Evolutionary conservation across 2,888 invertebrate species (phyloP).

Genomic region (Quadriops clusia): DNA sequence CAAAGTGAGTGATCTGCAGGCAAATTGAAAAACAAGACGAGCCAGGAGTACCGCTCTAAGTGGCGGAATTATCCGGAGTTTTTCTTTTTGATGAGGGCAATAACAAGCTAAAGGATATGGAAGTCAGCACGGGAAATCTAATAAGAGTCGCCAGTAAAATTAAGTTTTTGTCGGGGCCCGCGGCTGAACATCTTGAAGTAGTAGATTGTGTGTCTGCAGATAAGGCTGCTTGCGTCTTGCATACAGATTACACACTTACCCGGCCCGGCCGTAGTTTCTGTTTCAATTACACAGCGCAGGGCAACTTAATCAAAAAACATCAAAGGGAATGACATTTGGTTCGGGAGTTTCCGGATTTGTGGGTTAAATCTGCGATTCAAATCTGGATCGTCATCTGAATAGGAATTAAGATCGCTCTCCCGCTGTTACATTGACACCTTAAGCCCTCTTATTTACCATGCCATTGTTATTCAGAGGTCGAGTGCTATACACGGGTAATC

Average conservation of each 20-base stretch:
- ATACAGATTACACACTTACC: conserved; percentile 35
- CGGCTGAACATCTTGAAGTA: too few species aligned
- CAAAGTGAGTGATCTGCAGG: too few species aligned
- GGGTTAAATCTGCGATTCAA: conserved; percentile 28
- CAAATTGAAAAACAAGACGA: too few species aligned
- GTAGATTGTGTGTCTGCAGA: conserved; percentile 16
- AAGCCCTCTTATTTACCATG: conserved; percentile 27
- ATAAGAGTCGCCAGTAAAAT: too few species aligned
- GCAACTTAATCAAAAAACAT: conserved; percentile 34
- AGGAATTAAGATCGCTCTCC: conserved; percentile 22
- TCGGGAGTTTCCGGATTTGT: conserved; percentile 20
- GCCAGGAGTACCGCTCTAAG: too few species aligned
- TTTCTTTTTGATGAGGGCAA: too few species aligned
- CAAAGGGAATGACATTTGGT: conserved; percentile 31
- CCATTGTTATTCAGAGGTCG: conserved; percentile 24
- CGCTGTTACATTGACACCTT: conserved; percentile 23
- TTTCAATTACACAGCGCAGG: conserved; percentile 32
- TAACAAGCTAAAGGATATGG: too few species aligned
- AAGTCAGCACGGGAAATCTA: too few species aligned
- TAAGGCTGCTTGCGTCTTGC: conserved; percentile 25
- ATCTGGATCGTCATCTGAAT: conserved; percentile 21
- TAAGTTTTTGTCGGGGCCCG: too few species aligned
- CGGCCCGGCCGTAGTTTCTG: conserved; percentile 28
- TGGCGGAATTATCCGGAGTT: too few species aligned
- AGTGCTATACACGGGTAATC: conserved; percentile 25